These are phyloP conservation scores for Melitaea cinxia DNA, from an alignment of 1,140 invertebrate species.

Conservation along the genomic window DNA sequence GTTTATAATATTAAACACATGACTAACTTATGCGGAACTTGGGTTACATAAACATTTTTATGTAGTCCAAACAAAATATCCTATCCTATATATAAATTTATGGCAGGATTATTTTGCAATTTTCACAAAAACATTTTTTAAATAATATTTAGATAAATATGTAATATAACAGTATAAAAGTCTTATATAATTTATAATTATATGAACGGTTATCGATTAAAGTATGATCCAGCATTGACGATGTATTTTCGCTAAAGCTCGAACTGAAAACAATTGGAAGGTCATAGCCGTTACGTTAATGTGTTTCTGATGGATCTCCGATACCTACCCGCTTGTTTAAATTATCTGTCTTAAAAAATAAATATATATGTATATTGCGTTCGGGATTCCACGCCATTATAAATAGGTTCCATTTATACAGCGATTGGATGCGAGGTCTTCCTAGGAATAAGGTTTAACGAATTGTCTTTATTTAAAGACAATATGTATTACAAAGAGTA, in stretches of 20 bases:
- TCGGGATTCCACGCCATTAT: neutral
- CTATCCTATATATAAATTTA: too few relatives aligned
- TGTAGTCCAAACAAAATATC: too few relatives aligned
- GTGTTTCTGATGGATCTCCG: constrained; percentile 77
- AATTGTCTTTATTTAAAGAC: neutral
- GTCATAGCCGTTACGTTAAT: constrained; percentile 61
- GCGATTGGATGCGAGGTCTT: neutral
- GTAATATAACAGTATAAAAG: neutral
- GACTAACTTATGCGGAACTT: too few relatives aligned
- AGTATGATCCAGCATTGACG: constrained; percentile 4
- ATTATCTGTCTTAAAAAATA: constrained; percentile 49
- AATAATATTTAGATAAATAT: too few relatives aligned
- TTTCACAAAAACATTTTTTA: too few relatives aligned
- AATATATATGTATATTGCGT: constrained; percentile 11
- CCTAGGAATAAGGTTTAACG: neutral
- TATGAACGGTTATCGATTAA: neutral
- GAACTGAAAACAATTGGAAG: constrained; percentile 40
- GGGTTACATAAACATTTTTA: too few relatives aligned
- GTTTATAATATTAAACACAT: too few relatives aligned
- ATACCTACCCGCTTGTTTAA: constrained; percentile 64
- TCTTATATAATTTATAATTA: constrained; percentile 4
- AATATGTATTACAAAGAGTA: neutral
- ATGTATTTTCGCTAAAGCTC: constrained; percentile 21
- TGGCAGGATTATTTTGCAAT: too few relatives aligned
- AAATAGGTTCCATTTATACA: neutral